Conservation (phyloP, 2,797 vertebrate species). For the Manis crassicaudata region DNA sequence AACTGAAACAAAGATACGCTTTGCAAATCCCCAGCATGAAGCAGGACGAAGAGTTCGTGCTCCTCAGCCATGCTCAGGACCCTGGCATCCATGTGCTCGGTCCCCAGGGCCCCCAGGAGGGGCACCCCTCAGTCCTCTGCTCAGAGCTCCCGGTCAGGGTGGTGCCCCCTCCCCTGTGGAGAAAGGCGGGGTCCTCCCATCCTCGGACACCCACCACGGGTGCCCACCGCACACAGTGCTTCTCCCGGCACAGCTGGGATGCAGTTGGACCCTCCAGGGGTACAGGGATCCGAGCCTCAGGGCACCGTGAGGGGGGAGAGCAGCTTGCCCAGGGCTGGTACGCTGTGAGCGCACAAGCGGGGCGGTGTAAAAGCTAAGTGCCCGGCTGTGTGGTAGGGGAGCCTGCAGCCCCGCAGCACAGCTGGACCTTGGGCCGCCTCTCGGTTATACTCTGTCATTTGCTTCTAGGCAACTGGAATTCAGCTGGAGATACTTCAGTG, state of each 20-base stretch:
- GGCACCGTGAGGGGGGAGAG: no score
- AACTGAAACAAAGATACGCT: neutral
- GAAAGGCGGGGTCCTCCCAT: neutral
- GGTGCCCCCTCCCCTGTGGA: neutral
- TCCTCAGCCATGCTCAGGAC: no score
- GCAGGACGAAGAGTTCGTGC: no score
- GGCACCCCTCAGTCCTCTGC: rapidly evolving
- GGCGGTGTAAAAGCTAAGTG: rapidly evolving
- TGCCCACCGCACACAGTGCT: neutral
- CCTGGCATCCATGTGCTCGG: no score
- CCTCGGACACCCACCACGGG: neutral
- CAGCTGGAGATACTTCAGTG: neutral
- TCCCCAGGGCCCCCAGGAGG: rapidly evolving
- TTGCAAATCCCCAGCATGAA: neutral
- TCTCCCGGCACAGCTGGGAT: neutral
- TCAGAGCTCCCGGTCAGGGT: neutral
- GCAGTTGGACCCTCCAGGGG: no score
- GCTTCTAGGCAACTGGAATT: neutral
- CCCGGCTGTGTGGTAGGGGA: no score
- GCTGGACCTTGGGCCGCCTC: neutral
- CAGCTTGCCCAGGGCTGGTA: neutral
- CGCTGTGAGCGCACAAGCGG: neutral
- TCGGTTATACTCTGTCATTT: neutral
- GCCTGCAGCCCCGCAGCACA: neutral
- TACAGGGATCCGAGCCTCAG: no score